Evolutionary conservation across 2,797 vertebrate species (phyloP).

Genomic region (Cryptoprocta ferox): DNA sequence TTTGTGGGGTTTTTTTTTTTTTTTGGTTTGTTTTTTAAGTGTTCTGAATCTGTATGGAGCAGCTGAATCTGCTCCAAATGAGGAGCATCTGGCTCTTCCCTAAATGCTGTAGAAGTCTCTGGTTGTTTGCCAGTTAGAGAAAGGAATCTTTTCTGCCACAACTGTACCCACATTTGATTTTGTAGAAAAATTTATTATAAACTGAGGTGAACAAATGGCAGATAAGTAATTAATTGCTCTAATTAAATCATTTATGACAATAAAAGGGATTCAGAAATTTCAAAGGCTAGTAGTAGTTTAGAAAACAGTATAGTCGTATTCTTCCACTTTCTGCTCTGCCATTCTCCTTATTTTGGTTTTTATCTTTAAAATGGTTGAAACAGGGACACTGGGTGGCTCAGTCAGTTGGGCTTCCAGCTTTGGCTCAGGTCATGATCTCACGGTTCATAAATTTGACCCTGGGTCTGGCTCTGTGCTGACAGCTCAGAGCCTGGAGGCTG

Average conservation of each 20-base stretch:
- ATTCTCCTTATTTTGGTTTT: background rate
- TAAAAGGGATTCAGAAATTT: background rate
- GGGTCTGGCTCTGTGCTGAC: too few relatives aligned
- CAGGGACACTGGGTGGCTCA: too few relatives aligned
- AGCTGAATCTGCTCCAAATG: background rate
- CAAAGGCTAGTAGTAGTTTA: background rate
- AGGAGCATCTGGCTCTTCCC: background rate
- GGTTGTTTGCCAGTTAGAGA: background rate
- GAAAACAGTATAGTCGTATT: background rate
- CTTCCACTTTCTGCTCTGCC: background rate
- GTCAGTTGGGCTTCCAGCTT: too few relatives aligned
- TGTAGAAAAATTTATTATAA: background rate
- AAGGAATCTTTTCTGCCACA: background rate
- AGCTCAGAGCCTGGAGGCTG: too few relatives aligned
- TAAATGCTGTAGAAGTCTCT: background rate
- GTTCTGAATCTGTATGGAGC: background rate
- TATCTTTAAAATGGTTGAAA: background rate
- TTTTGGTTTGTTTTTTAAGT: background rate
- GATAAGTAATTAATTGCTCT: background rate
- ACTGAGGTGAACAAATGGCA: background rate
- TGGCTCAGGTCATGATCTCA: too few relatives aligned
- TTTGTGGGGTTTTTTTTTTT: background rate
- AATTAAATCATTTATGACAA: background rate
- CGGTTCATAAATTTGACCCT: too few relatives aligned
- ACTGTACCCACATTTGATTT: background rate